Base-by-base conservation (phyloP, 2,797 vertebrate species). In the Poeciliopsis gracilis region DNA sequence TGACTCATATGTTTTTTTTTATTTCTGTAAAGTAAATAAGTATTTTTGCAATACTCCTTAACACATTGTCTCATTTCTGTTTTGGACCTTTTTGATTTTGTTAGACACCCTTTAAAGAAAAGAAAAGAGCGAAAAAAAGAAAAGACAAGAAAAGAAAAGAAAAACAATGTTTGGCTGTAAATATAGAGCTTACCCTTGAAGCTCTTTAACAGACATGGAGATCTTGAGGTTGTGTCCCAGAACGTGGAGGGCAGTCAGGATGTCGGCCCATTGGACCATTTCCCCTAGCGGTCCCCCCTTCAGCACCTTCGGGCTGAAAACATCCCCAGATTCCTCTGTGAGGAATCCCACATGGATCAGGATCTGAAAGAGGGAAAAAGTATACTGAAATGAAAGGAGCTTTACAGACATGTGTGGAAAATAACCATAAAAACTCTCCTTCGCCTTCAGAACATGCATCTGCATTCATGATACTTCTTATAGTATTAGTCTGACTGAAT, bases 251-350 rank as follows among this genome's bases (percentile, higher is more conserved):
- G 97, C 95, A 0, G 97, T 97, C 85, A 99, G 94, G 86, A 99
- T 98, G 92, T 99, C 98, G 0, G 98, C 98, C 98, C 98, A 99
- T 89, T 99, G 98, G 83, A 99, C 98, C 98, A 99, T 98, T 93
- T 99, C 98, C 0, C 98, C 98, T 82, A 99, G 89, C 0, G 98
- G 98, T 5, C 98, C 98, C 1, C 98, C 98, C 86, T 99, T 99
- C 88, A 99, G 94, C 83, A 99, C 98, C 81, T 98, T 96, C 0
- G 98, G 98, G 79, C 98, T 99, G 94, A 99, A 99, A 78, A 99
- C 97, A 0, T 99, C 98, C 30, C 98, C 98, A 0, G 98, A 98
- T 91, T 99, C 98, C 90, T 99, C 98, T 0, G 98, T 99, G 87
- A 99, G 96, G 94, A 99, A 99, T 82, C 98, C 98, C 0, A 99